These are phyloP conservation scores for Scelioninae gen. 1 DNA, from an alignment of 2,888 invertebrate species.

Conservation along the genomic window DNA sequence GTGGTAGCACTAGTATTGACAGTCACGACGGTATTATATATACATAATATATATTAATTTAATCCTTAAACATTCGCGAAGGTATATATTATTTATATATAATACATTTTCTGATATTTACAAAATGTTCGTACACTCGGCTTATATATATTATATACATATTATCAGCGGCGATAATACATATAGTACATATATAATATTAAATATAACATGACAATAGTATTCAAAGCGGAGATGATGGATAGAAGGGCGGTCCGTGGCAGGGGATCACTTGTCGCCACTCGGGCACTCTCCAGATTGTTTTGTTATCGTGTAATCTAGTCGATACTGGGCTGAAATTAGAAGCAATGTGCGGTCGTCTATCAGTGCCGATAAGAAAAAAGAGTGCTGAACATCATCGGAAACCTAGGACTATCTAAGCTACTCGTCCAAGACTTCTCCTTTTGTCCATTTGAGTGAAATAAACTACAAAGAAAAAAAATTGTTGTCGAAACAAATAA, in stretches of 20 bases:
- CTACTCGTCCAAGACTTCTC: constrained; percentile 65
- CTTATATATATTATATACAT: constrained; percentile 66
- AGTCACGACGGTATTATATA: constrained; percentile 71
- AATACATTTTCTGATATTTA: constrained; percentile 65
- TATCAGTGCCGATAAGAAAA: constrained; percentile 69
- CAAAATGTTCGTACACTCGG: constrained; percentile 18
- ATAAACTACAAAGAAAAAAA: constrained; percentile 53
- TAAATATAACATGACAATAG: constrained; percentile 71
- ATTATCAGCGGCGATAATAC: constrained; percentile 66
- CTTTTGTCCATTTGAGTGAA: constrained; percentile 57
- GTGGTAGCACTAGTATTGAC: constrained; percentile 73
- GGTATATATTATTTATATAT: constrained; percentile 70
- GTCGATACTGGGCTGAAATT: constrained; percentile 84
- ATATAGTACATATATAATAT: constrained; percentile 70
- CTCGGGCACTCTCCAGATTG: constrained; percentile 83
- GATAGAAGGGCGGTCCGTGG: constrained; percentile 75
- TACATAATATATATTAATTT: constrained; percentile 62
- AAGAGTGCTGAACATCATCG: constrained; percentile 73
- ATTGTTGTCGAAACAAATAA: neutral
- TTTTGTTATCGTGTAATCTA: constrained; percentile 84
- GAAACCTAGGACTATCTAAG: constrained; percentile 69
- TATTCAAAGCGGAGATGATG: constrained; percentile 67
- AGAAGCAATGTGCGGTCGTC: constrained; percentile 70
- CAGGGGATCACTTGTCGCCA: constrained; percentile 85
- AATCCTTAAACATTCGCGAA: constrained; percentile 34